These are phyloP conservation scores for Zaprionus africanus DNA, from an alignment of 1,140 invertebrate species.

Conservation along the genomic window DNA sequence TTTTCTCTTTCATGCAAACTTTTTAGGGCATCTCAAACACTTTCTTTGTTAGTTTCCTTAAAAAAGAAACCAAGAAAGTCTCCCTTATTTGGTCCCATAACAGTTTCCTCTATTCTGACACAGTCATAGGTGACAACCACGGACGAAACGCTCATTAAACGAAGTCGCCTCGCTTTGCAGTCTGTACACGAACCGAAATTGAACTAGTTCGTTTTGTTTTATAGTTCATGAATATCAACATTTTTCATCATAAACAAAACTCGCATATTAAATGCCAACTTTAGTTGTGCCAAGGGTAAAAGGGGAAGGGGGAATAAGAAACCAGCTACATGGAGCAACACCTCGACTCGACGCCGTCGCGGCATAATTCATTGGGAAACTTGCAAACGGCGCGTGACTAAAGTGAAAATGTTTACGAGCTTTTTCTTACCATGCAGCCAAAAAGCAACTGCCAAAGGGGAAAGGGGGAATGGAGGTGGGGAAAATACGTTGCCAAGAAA, in stretches of 20 bases:
- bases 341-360: slow-evolving; percentile 33
- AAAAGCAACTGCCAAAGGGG: slow-evolving; percentile 61
- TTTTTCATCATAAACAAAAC: slow-evolving; percentile 67
- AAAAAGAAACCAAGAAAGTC: too few species aligned
- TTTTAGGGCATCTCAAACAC: too few species aligned
- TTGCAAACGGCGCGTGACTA: slow-evolving; percentile 78
- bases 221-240: slow-evolving; percentile 58
- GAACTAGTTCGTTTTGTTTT: slow-evolving; percentile 35
- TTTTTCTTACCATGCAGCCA: slow-evolving; percentile 66
- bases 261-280: slow-evolving; percentile 52
- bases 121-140: background rate
- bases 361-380: slow-evolving; percentile 71
- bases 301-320: background rate
- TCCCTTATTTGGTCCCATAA: background rate
- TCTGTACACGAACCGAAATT: slow-evolving; percentile 8
- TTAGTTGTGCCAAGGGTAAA: background rate
- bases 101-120: background rate
- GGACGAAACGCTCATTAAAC: slow-evolving; percentile 15
- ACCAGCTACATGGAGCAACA: slow-evolving; percentile 52
- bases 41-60: too few species aligned
- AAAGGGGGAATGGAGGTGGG: background rate
- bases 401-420: slow-evolving; percentile 75
- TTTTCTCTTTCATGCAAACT: too few species aligned
- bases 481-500: background rate
- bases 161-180: background rate